Evolutionary conservation across 2,797 vertebrate genomes (phyloP).

Genomic region (Gobio occitaniae): DNA sequence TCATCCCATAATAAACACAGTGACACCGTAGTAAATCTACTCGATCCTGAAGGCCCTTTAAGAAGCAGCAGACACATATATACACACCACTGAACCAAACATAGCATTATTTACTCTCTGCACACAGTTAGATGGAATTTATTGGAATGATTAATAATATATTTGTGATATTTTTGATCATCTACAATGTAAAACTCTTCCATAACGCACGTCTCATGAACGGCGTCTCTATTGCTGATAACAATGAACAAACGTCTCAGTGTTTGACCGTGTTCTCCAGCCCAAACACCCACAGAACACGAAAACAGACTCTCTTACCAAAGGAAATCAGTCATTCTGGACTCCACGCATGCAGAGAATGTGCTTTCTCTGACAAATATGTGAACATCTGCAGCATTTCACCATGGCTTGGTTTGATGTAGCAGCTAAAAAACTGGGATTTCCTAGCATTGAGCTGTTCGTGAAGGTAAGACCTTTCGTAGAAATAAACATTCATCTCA

Average conservation of each 20-base stretch:
- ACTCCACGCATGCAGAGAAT: neutral
- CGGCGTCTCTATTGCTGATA: constrained; percentile 40
- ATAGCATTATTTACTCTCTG: too few relatives aligned
- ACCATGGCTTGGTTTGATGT: constrained; percentile 75
- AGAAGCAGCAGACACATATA: too few relatives aligned
- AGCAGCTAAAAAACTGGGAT: constrained; percentile 61
- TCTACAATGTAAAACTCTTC: constrained; percentile 11
- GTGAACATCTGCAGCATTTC: constrained; percentile 7
- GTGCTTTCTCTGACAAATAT: neutral
- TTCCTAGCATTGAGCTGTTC: constrained; percentile 76
- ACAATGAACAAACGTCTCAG: constrained; percentile 59
- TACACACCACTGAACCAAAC: too few relatives aligned
- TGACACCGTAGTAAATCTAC: neutral
- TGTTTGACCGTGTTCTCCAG: constrained; percentile 16
- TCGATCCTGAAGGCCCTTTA: neutral
- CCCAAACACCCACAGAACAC: constrained; percentile 30
- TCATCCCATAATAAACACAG: constrained; percentile 25
- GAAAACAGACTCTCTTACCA: neutral
- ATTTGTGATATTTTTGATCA: too few relatives aligned
- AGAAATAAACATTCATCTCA: neutral
- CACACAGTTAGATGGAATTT: neutral
- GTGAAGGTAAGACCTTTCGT: constrained; percentile 73
- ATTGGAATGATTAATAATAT: too few relatives aligned
- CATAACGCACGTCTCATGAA: constrained; percentile 33
- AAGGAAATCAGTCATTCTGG: constrained; percentile 25